Base-by-base conservation (phyloP, 1,140 invertebrate species). In the Semibalanus balanoides region DNA sequence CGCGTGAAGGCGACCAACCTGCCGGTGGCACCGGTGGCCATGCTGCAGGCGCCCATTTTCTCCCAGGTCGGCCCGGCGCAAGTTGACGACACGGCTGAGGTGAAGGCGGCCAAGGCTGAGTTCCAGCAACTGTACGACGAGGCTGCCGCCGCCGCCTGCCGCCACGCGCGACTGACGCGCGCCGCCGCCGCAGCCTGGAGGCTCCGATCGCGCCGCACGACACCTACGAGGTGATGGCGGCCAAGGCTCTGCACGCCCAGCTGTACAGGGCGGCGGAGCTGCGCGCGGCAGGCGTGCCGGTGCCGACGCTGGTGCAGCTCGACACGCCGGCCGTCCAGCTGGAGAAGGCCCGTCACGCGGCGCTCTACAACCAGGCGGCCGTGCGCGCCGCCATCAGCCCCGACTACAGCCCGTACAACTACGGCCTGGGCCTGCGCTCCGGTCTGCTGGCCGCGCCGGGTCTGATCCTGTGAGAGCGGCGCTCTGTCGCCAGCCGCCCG, bases 1-100 rank as follows among this genome's bases (percentile, higher is more conserved):
- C 77, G 79, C 31, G 79, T 78, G 28, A 78, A 77, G 11, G 80
- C 77, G 73, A 79, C 81, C 74, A 80, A 80, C 77, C 76, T 81
- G 31, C 81, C 81, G n/a, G 76, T 74, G 28, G 77, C 73, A 27
- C 72, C 31, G 1, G 79, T 29, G n/a, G 64, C 74, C 9, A 7
- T 9, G 0, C 74, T 7, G 27, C 9, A 30, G 25, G 78, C 64
- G 29, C 40, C 77, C 74, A 25, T 43, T 0, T 27, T 29, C 29
- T 27, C 30, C 31, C 72, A 27, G 40, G 74, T 77, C 71, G 76
- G 35, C 71, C 76, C 51, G 22, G 72, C 30, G 69, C 76, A 30
- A 22, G 75, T 76, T 19, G 14, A 30, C n/a, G 75, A 77, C n/a
- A 77, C 76, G 7, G n/a, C 75, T 27, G 76, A 77, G 74, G 76